Evolutionary conservation across 2,888 invertebrate genomes (phyloP), one percentile per base, ranked within the genome.

Genomic region (Laothoe populi): DNA sequence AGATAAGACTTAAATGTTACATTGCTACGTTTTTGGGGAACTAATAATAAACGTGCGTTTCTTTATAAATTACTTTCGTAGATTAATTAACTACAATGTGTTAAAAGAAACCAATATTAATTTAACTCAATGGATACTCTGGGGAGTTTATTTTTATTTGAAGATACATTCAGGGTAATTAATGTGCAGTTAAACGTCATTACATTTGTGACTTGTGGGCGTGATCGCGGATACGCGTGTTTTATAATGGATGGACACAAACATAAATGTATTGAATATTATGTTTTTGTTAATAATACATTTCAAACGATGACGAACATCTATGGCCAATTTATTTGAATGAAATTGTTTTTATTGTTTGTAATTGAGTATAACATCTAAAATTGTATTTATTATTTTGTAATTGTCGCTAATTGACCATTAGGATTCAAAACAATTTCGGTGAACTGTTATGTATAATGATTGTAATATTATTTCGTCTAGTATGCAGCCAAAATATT

Each of bases 161-260:
- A 45, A 64, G 48, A 42, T 65, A 71, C 76, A 76, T 76, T 73
- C 72, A 71, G 72, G 72, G 66, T 71, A 75, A 79, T 77, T 75
- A 78, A 80, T 79, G 75, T 76, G 70, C 71, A 67, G 70, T 75
- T 70, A 75, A 73, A 71, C 68, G 72, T 68, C 71, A 71, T 74
- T 73, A 69, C 66, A 72, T 73, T 74, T n/a, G n/a, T n/a, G 72
- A 64, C 64, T 62, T 66, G 77, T 75, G 71, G 78, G 74, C 68
- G 72, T 68, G 68, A 68, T 66, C 48, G 62, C 60, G 60, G 66
- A 69, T 59, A 60, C 40, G 67, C 64, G 65, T 66, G 63, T 16
- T n/a, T 60, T 60, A 24, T 38, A 35, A 16, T 16, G 48, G 23
- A 40, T 38, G 13, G 13, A 48, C 48, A 48, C 16, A 23, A n/a